Conservation (phyloP, 2,797 vertebrate species). For the Pseudopleuronectes americanus region DNA sequence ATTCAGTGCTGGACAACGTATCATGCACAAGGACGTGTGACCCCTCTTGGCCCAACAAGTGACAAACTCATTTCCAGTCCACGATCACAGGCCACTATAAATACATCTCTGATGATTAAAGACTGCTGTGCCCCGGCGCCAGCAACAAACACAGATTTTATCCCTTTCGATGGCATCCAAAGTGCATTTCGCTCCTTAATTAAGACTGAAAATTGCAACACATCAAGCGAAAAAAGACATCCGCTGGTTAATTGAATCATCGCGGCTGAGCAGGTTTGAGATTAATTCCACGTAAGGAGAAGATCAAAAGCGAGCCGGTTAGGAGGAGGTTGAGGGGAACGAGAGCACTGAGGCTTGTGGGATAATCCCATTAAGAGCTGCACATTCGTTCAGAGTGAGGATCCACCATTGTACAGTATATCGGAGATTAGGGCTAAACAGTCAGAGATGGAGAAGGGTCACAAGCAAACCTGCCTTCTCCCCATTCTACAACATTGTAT, state of each 20-base stretch:
- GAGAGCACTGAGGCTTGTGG: conserved; percentile 75
- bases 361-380: conserved; percentile 80
- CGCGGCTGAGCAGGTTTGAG: conserved; percentile 77
- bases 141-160: conserved; percentile 50
- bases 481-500: conserved; percentile 12
- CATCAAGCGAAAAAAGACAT: conserved; percentile 73
- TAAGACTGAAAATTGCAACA: conserved; percentile 72
- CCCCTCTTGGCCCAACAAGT: conserved; percentile 12
- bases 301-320: conserved; percentile 75
- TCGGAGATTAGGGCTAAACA: conserved; percentile 37
- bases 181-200: conserved; percentile 60
- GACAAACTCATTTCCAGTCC: conserved; percentile 43
- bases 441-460: conserved; percentile 45
- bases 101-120: conserved; percentile 43
- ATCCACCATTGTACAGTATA: conserved; percentile 52
- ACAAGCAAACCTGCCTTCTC: conserved; percentile 33
- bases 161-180: conserved; percentile 50
- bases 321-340: conserved; percentile 67
- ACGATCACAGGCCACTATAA: conserved; percentile 42
- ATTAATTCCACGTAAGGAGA: conserved; percentile 78
- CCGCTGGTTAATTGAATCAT: conserved; percentile 82
- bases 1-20: conserved; percentile 16
- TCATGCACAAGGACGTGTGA: conserved; percentile 37
- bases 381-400: conserved; percentile 60
- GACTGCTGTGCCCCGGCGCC: conserved; percentile 12